Conservation (phyloP, 2,888 invertebrate species). For the Psylliodes chrysocephalus region DNA sequence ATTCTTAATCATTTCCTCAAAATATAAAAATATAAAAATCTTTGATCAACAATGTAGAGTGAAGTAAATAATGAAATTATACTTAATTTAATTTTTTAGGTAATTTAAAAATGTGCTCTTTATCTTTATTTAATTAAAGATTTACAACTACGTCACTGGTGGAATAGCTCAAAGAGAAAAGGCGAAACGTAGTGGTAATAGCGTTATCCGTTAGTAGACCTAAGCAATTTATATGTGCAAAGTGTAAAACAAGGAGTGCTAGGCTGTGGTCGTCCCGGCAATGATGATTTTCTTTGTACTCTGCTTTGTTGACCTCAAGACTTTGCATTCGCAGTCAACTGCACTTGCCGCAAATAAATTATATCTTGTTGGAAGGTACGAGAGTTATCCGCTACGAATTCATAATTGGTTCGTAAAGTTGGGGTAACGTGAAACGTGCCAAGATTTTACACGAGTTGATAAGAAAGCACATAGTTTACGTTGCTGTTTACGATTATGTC, state of each 20-base stretch:
- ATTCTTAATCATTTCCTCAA: no score
- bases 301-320: slow-evolving; percentile 28
- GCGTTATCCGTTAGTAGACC: slow-evolving; percentile 21
- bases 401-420: slow-evolving; percentile 31
- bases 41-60: no score
- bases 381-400: slow-evolving; percentile 28
- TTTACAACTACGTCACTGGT: not conserved
- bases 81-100: no score
- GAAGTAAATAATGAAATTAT: no score
- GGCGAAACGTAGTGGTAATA: slow-evolving; percentile 21
- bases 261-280: slow-evolving; percentile 12
- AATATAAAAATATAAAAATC: no score
- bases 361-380: slow-evolving; percentile 12
- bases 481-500: not conserved
- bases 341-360: slow-evolving; percentile 33
- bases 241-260: slow-evolving; percentile 14
- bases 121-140: no score
- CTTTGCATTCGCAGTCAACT: slow-evolving; percentile 29
- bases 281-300: slow-evolving; percentile 28
- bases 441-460: slow-evolving; percentile 15
- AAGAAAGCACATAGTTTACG: not conserved
- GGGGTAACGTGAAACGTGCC: slow-evolving; percentile 18
- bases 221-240: slow-evolving; percentile 14
- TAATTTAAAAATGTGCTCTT: no score
- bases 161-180: not conserved